A percentile compares a stretch with the other conserved stretches of the same genome.
These are phyloP conservation scores for Aldabrachelys gigantea DNA, from an alignment of 2,113 vertebrate species.

Conservation along the genomic window DNA sequence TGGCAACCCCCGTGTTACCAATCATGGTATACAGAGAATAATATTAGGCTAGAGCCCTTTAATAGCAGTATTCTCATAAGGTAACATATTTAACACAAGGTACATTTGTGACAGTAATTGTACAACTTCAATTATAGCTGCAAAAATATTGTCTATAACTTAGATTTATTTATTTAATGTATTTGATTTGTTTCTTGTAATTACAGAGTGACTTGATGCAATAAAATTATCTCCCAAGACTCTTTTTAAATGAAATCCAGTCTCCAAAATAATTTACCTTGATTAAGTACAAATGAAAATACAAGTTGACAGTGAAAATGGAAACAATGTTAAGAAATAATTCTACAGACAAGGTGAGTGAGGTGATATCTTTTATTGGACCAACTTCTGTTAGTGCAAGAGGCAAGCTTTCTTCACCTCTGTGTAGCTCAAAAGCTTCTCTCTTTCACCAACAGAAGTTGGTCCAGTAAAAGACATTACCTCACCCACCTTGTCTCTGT, in stretches of 20 bases:
- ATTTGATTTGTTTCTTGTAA: neutral
- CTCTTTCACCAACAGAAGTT: neutral
- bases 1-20: neutral
- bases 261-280: neutral
- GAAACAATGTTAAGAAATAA: neutral
- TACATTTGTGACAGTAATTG: neutral
- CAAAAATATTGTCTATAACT: neutral
- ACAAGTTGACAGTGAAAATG: neutral
- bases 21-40: neutral
- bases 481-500: neutral
- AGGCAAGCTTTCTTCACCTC: neutral
- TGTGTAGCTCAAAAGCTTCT: neutral
- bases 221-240: neutral
- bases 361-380: neutral
- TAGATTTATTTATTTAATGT: neutral
- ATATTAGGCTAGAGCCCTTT: neutral
- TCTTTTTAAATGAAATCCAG: neutral
- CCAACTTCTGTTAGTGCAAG: neutral
- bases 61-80: neutral
- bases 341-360: neutral
- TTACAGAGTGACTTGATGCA: neutral
- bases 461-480: neutral
- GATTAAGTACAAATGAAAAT: constrained; percentile 2
- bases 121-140: neutral
- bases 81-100: neutral